Base-by-base conservation (phyloP, 2,113 vertebrate species). In the Crocuta crocuta region DNA sequence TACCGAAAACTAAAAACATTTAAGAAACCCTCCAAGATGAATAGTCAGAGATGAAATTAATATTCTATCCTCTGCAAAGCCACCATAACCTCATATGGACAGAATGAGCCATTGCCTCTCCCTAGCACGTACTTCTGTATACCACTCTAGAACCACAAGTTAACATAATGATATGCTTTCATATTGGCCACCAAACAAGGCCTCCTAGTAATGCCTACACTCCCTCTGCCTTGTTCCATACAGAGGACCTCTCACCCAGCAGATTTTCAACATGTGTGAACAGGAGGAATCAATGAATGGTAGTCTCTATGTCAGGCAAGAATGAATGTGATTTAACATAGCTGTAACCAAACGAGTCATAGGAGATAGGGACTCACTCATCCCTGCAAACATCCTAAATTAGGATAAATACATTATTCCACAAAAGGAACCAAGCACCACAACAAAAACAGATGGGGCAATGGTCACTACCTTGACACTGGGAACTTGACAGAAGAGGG, bases 321-420 rank as follows among this genome's bases (percentile, higher is more conserved):
- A 70, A 89, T 86, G 48, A 92, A 24, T 79, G 19, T 39, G 45
- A 89, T 79, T 90, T 66, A 79, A 89, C 19, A 39, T 5, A 35
- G 55, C 24, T 65, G 65, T 66, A 76, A 88, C 5, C n/a, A 48
- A 82, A 58, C 23, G 26, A 65, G 70, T 71, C 61, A 48, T 33
- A 55, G 11, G 17, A 71, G 35, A 70, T 5, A 76, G 15, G 17
- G 78, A 61, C 45, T 23, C 19, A 66, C 15, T 53, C 53, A 39
- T 35, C 19, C 55, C 71, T 61, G 55, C 35, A 80, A 45, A 82
- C 24, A 78, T 26, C 10, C 9, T 91, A 45, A 61, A 91, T 90
- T 73, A 88, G 48, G 21, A 35, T 65, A 85, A 95, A 66, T n/a
- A 79, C 31, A 11, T 58, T 39, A 92, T 55, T 70, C 23, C 7